A percentile compares a stretch with the other conserved stretches of the same genome.
These are phyloP conservation scores for Polyploca ridens DNA, from an alignment of 2,888 invertebrate genomes.

Conservation along the genomic window DNA sequence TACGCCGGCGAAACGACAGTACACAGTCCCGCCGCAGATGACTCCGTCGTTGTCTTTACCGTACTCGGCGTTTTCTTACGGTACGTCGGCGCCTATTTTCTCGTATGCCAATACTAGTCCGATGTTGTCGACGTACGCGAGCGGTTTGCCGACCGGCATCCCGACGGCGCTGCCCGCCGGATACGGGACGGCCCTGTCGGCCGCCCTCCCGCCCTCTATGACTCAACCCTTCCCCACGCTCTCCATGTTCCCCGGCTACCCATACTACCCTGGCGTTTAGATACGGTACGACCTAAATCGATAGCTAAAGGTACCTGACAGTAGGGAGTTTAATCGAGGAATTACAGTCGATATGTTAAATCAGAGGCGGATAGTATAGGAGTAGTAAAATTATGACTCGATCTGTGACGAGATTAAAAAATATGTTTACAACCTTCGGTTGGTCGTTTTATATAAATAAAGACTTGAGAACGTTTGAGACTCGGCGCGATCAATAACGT, in stretches of 20 bases:
- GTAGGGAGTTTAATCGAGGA: neutral
- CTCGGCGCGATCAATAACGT: slow-evolving; percentile 14
- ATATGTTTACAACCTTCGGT: neutral
- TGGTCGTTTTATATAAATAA: neutral
- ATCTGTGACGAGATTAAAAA: neutral
- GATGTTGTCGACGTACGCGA: slow-evolving; percentile 67
- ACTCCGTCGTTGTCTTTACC: slow-evolving; percentile 71
- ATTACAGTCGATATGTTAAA: neutral
- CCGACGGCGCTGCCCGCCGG: slow-evolving; percentile 66
- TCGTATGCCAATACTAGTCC: slow-evolving; percentile 71
- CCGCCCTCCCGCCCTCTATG: slow-evolving; percentile 61
- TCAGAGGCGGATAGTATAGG: neutral
- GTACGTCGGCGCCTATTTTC: slow-evolving; percentile 70
- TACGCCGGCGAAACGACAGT: slow-evolving; percentile 78
- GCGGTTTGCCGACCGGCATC: slow-evolving; percentile 54
- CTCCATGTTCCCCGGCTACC: slow-evolving; percentile 73
- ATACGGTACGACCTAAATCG: slow-evolving; percentile 17
- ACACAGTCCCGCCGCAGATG: slow-evolving; percentile 69
- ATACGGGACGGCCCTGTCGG: slow-evolving; percentile 62
- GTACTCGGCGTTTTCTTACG: slow-evolving; percentile 77
- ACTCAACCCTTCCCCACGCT: slow-evolving; percentile 58
- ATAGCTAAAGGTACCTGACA: slow-evolving; percentile 34
- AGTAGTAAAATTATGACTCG: neutral
- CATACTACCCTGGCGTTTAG: slow-evolving; percentile 63
- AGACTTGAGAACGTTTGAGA: slow-evolving; percentile 12